A percentile compares a stretch with the other conserved stretches of the same genome.
These are phyloP conservation scores for Apotomis capreana DNA, from an alignment of 2,888 invertebrate genomes.

Conservation along the genomic window DNA sequence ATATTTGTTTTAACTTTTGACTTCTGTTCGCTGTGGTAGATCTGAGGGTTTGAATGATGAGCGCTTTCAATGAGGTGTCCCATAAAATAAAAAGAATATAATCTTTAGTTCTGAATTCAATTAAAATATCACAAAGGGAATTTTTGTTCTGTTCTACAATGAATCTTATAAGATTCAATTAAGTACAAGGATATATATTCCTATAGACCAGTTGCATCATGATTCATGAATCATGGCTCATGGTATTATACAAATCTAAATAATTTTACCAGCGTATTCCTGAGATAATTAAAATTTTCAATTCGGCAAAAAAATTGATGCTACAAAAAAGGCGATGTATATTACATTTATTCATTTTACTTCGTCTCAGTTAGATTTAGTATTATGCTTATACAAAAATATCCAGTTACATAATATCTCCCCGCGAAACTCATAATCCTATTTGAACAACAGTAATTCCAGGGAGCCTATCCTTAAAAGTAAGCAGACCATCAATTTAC, in stretches of 20 bases:
- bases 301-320: no score
- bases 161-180: neutral
- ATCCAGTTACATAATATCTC: neutral
- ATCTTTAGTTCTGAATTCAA: neutral
- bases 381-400: neutral
- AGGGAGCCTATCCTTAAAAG: constrained; percentile 13
- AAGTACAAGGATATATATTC: no score
- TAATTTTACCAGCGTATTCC: no score
- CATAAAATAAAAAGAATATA: neutral
- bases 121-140: no score
- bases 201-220: no score
- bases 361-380: no score
- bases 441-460: neutral
- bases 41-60: constrained; percentile 9
- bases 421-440: neutral
- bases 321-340: no score
- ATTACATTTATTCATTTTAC: no score
- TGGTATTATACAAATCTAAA: no score
- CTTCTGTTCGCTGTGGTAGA: constrained; percentile 33
- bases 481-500: constrained; percentile 53
- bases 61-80: neutral
- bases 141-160: neutral
- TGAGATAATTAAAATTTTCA: no score
- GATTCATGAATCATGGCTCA: no score
- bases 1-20: constrained; percentile 47